Conservation (phyloP, 2,113 vertebrate species). For the Australoheros scitulus region DNA sequence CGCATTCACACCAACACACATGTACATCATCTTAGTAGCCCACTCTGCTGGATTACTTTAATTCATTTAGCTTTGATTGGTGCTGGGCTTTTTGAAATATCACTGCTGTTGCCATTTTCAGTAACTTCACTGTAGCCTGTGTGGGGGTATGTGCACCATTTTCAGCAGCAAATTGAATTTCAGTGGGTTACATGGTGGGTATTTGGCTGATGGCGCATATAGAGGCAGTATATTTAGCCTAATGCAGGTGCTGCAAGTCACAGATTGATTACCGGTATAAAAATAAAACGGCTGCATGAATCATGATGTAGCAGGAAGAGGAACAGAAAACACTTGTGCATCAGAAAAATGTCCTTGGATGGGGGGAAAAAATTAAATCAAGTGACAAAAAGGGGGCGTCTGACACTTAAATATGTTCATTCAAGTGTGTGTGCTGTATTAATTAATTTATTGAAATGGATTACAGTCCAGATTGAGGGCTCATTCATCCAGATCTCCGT, state of each 20-base stretch:
- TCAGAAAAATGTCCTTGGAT: conserved; percentile 1
- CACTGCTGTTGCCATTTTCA: neutral
- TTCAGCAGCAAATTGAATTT: conserved; percentile 40
- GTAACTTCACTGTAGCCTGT: neutral
- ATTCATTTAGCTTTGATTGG: conserved; percentile 57
- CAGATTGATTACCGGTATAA: conserved; percentile 60
- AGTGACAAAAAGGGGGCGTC: neutral
- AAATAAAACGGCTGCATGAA: conserved; percentile 44
- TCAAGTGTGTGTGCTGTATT: conserved; percentile 47
- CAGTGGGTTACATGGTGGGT: neutral
- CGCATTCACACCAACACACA: conserved; percentile 4
- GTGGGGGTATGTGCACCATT: neutral
- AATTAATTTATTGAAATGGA: conserved; percentile 70
- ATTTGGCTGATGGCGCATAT: conserved; percentile 36
- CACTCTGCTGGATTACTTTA: conserved; percentile 39
- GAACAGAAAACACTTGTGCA: neutral
- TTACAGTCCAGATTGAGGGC: conserved; percentile 66
- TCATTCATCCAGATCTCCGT: conserved; percentile 67
- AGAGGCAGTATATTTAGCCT: conserved; percentile 59
- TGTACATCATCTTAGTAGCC: neutral
- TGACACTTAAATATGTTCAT: conserved; percentile 22
- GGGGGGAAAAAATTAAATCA: conserved; percentile 23
- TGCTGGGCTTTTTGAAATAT: conserved; percentile 19
- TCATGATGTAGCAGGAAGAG: conserved; percentile 24
- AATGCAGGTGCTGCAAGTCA: conserved; percentile 48